Conservation (phyloP, 2,113 vertebrate species). For the Mungos mungo region DNA sequence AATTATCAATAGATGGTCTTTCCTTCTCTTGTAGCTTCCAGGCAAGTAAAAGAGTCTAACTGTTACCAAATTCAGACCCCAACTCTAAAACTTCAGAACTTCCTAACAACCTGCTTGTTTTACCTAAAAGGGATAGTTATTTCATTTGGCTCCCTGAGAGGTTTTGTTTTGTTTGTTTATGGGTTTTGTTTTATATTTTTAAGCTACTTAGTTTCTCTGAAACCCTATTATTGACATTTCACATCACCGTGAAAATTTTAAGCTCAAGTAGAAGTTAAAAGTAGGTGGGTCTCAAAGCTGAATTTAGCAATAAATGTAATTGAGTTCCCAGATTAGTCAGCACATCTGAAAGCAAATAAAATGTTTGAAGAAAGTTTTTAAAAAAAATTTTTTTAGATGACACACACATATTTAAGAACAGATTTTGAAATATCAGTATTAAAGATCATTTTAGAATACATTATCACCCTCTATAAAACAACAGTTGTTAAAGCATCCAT, state of each 20-base stretch:
- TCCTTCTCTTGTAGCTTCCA: conserved; percentile 56
- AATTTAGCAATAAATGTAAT: conserved; percentile 19
- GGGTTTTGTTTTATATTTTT: neutral
- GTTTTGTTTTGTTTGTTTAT: neutral
- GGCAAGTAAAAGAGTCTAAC: conserved; percentile 64
- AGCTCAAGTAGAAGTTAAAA: neutral
- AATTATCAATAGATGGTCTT: conserved; percentile 67
- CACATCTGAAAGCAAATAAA: conserved; percentile 60
- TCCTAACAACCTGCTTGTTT: neutral
- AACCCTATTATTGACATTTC: neutral
- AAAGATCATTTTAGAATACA: conserved; percentile 84
- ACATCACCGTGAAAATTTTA: neutral
- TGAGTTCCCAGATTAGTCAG: conserved; percentile 53
- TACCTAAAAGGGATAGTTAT: neutral
- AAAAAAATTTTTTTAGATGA: conserved; percentile 57
- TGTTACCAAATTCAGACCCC: neutral
- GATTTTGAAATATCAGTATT: conserved; percentile 85
- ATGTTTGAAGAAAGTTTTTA: conserved; percentile 19
- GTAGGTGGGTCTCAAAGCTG: conserved; percentile 11
- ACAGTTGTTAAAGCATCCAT: conserved; percentile 79
- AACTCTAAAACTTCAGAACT: neutral
- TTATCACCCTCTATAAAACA: conserved; percentile 80
- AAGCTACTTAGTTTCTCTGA: neutral
- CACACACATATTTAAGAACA: conserved; percentile 77
- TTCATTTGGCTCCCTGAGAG: neutral